Evolutionary conservation across 2,797 vertebrate species (phyloP).

Genomic region (Arvicola amphibius): DNA sequence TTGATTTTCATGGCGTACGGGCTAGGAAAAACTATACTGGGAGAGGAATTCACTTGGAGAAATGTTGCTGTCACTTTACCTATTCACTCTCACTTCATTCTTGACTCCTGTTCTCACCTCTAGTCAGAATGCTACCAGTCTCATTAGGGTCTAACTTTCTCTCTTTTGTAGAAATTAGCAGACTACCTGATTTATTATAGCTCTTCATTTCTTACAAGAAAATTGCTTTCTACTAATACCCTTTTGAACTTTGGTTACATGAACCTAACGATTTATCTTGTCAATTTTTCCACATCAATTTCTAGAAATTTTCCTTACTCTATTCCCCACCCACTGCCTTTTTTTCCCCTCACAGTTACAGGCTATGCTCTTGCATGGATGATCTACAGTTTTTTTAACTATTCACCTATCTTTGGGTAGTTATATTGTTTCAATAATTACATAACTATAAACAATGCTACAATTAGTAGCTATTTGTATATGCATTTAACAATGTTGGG

Average conservation of each 20-base stretch:
- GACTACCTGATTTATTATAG: background rate
- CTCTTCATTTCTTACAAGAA: background rate
- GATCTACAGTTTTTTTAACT: background rate
- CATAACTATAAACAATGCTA: background rate
- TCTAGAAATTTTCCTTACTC: background rate
- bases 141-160: background rate
- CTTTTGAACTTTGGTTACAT: background rate
- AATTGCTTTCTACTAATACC: background rate
- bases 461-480: background rate
- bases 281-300: slow-evolving; percentile 6
- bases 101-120: background rate
- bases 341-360: background rate
- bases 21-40: background rate
- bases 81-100: background rate
- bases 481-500: background rate
- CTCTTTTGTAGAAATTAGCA: slow-evolving; percentile 13
- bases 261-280: background rate
- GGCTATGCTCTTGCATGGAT: background rate
- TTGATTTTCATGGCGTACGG: background rate
- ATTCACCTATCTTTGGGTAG: background rate
- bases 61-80: background rate
- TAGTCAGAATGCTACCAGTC: background rate
- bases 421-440: background rate
- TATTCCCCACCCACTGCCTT: background rate
- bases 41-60: background rate